These are phyloP conservation scores for Diceros bicornis DNA, from an alignment of 2,797 vertebrate genomes.

Conservation along the genomic window DNA sequence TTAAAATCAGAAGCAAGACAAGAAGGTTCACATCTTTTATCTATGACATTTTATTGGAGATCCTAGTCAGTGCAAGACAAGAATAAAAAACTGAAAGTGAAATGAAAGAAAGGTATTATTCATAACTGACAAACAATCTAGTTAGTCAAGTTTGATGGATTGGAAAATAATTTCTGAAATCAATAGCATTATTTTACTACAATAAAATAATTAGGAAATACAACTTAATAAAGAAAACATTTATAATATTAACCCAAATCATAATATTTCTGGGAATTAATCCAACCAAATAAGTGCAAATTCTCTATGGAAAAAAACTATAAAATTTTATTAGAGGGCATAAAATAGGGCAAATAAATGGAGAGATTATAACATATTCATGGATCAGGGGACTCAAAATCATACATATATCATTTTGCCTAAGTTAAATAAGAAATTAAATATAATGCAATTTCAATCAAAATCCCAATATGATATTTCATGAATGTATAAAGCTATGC, in stretches of 20 bases:
- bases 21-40: neutral
- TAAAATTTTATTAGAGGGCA: neutral
- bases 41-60: neutral
- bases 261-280: slow-evolving; percentile 32
- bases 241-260: neutral
- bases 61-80: neutral
- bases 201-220: neutral
- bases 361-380: neutral
- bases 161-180: slow-evolving; percentile 4
- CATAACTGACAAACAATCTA: neutral
- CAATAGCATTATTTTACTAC: neutral
- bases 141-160: neutral
- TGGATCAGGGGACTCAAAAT: neutral
- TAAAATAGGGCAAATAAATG: slow-evolving; percentile 12
- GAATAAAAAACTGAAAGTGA: neutral
- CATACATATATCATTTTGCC: neutral
- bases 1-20: neutral
- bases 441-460: neutral
- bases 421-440: slow-evolving; percentile 34
- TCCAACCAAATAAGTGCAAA: neutral
- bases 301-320: neutral
- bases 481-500: neutral
- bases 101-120: neutral
- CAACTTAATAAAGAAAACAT: neutral
- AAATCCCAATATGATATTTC: slow-evolving; percentile 11